Evolutionary conservation across 2,797 vertebrate species (phyloP).

Genomic region (Silurus aristotelis): DNA sequence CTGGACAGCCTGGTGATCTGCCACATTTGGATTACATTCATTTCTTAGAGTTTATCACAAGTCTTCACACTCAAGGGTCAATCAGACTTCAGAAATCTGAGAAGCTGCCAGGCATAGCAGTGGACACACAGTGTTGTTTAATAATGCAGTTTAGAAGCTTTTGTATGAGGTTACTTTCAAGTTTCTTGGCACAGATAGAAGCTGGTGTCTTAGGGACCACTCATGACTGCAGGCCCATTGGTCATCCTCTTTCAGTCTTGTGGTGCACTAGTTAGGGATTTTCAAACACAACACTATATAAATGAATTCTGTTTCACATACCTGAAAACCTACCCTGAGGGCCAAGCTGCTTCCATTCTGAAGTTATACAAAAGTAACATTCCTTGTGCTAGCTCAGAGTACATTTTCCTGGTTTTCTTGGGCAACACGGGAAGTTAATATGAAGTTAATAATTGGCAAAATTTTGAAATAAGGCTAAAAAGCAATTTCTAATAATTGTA

Average conservation of each 20-base stretch:
- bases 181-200: not conserved
- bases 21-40: constrained; percentile 58
- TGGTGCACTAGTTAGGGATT: not conserved
- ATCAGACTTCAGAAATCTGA: constrained; percentile 31
- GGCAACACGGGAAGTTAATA: not conserved
- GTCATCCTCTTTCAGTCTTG: not conserved
- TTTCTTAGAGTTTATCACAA: constrained; percentile 47
- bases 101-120: constrained; percentile 44
- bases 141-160: constrained; percentile 17
- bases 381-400: not conserved
- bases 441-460: not conserved
- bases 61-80: constrained; percentile 10
- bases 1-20: constrained; percentile 51
- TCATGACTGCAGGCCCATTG: not conserved
- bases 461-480: not conserved
- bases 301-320: not conserved
- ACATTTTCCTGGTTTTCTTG: not conserved
- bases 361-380: not conserved
- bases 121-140: constrained; percentile 11
- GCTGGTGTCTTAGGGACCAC: not conserved
- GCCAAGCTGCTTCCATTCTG: not conserved
- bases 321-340: not conserved
- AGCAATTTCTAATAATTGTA: not conserved
- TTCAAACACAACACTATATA: not conserved
- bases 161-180: not conserved